A percentile compares a stretch with the other conserved stretches of the same genome.
Evolutionary conservation across 2,888 invertebrate genomes (phyloP).

Genomic region (Helleia helle): DNA sequence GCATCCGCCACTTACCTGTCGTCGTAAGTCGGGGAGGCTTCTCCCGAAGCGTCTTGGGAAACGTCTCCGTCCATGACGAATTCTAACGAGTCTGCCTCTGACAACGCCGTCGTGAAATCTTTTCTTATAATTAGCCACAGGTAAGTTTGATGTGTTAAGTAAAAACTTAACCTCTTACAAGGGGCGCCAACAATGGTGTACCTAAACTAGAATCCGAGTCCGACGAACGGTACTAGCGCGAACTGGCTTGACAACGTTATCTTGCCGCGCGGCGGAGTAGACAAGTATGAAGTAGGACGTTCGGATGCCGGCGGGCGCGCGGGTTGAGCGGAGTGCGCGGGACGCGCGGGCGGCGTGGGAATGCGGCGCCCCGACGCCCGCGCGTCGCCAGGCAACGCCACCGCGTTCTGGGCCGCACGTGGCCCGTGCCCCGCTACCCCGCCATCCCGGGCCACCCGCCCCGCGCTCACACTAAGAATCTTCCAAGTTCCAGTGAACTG

Average conservation of each 20-base stretch:
- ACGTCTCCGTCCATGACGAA: slow-evolving; percentile 48
- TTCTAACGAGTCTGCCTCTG: slow-evolving; percentile 6
- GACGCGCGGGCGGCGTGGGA: slow-evolving; percentile 26
- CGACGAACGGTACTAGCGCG: slow-evolving; percentile 4
- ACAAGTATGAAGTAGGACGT: slow-evolving; percentile 5
- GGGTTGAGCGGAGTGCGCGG: slow-evolving; percentile 15
- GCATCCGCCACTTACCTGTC: slow-evolving; percentile 42
- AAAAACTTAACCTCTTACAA: too few species aligned
- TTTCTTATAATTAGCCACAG: background rate
- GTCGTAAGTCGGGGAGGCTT: slow-evolving; percentile 49
- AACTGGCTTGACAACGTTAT: slow-evolving; percentile 7
- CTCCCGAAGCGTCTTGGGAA: slow-evolving; percentile 53
- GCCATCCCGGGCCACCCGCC: slow-evolving; percentile 31
- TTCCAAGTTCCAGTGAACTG: too few species aligned
- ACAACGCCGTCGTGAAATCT: slow-evolving; percentile 1
- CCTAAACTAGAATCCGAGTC: slow-evolving; percentile 1
- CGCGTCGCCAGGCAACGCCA: slow-evolving; percentile 29
- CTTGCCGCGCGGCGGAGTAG: slow-evolving; percentile 3
- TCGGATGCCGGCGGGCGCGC: slow-evolving; percentile 17
- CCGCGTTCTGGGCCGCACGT: slow-evolving; percentile 26
- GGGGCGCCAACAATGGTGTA: background rate
- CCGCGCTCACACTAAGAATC: background rate
- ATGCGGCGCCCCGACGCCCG: slow-evolving; percentile 44
- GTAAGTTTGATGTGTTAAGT: too few species aligned
- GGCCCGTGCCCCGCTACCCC: slow-evolving; percentile 40